Base-by-base conservation (phyloP, 1,140 invertebrate genomes). In the Hycleus phaleratus region DNA sequence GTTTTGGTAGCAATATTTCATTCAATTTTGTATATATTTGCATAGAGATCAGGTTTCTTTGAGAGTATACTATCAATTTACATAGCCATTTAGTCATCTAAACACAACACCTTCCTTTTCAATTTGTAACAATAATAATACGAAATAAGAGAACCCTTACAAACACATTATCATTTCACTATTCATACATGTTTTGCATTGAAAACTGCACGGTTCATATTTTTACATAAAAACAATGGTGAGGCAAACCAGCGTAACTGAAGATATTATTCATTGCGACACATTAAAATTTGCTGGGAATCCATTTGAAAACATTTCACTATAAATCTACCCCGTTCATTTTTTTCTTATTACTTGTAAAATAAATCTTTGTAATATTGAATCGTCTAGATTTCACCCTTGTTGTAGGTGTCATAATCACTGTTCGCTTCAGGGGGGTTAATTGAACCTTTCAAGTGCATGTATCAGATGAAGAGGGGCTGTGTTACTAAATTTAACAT, bases 41-140 rank as follows among this genome's bases (percentile, higher is more conserved):
- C 7, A 18, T 32, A 7, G 7, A 32, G 32, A 32, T 32, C 32
- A 32, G 4, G 32, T 32, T 32, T 5, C 32, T 32, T 32, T 32
- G 7, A 32, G 4, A 32, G 32, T 32, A 4, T 10, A 45, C 10
- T 53, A 53, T 53, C 51, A 53, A 45, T 46, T 53, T 53, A 46
- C 51, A 39, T 10, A 6, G 25, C 38, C 38, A 25, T 25, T 11
- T 46, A 53, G 51, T 53, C 51, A 32, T 24, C 51, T 53, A 53
- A 53, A 53, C 51, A 53, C 40, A 53, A 45, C 51, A 53, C 38
- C 51, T 53, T 46, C 42, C 42, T 46, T 53, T 53, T 45, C 44
- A 53, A 45, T 46, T 46, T 53, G 44, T 32, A 42, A 53, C 51
- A 53, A 53, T 53, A 25, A 18, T n/a, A 53, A 7, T 53, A 46